Conservation (phyloP, 53 echinoderm and acorn worm genomes). For the Holothuria leucospilota region DNA sequence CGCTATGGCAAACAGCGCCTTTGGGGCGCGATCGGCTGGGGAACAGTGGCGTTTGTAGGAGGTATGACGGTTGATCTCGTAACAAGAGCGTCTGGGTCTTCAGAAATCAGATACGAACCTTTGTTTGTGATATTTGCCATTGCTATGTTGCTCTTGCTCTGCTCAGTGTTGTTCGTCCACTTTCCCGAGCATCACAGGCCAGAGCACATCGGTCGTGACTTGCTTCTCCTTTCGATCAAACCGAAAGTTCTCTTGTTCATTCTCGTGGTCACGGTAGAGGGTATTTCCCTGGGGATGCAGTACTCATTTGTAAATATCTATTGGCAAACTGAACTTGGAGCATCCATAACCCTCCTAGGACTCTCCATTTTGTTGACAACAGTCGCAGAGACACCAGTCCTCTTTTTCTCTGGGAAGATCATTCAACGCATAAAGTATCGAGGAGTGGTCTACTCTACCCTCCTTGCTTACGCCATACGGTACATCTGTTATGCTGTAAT, state of each 20-base stretch:
- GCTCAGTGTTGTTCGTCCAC: conserved; percentile 31
- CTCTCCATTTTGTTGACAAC: conserved; percentile 70
- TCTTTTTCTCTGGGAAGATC: conserved; percentile 82
- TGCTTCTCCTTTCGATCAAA: background rate
- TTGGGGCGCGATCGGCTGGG: conserved; percentile 95
- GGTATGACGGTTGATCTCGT: conserved; percentile 73
- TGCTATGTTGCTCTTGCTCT: conserved; percentile 47
- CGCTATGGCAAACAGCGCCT: conserved; percentile 82
- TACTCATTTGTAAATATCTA: conserved; percentile 80
- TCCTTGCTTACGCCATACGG: conserved; percentile 75
- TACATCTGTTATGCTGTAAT: conserved; percentile 81
- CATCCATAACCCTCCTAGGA: conserved; percentile 75
- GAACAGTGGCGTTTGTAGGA: conserved; percentile 70
- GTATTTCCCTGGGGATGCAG: conserved; percentile 72
- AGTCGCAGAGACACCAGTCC: conserved; percentile 78
- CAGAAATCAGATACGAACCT: conserved; percentile 55
- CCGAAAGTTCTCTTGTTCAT: conserved; percentile 54
- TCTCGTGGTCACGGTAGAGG: conserved; percentile 41
- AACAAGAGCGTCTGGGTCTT: conserved; percentile 16
- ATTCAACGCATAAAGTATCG: conserved; percentile 72
- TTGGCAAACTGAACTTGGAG: conserved; percentile 70
- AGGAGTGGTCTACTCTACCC: conserved; percentile 66
- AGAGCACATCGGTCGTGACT: conserved; percentile 34
- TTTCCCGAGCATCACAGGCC: conserved; percentile 73
- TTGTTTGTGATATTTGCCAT: conserved; percentile 72